Percentiles rank a stretch among this genome's conserved stretches.
These are phyloP conservation scores for Larimichthys polyactis DNA, from an alignment of 2,113 vertebrate genomes.

Conservation along the genomic window DNA sequence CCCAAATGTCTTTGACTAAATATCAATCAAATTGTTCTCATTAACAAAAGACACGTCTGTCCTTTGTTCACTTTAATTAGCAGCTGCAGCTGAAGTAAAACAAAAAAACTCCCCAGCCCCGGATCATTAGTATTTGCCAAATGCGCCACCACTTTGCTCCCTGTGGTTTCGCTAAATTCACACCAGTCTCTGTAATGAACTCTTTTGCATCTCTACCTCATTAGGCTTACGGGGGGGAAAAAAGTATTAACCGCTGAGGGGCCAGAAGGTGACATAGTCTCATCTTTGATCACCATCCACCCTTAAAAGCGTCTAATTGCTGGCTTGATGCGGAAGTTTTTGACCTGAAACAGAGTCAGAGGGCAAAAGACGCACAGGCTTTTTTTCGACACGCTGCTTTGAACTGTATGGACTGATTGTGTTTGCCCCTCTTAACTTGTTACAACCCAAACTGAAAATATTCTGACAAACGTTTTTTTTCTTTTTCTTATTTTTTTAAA, in stretches of 20 bases:
- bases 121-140: constrained; percentile 70
- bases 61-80: constrained; percentile 62
- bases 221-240: constrained; percentile 49
- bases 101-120: constrained; percentile 34
- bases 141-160: constrained; percentile 55
- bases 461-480: too few relatives aligned
- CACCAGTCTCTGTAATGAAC: constrained; percentile 69
- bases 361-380: neutral
- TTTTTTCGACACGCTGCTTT: too few relatives aligned
- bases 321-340: constrained; percentile 6
- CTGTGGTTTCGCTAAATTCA: constrained; percentile 74
- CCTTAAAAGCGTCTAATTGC: constrained; percentile 55
- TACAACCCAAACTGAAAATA: neutral
- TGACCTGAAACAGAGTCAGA: neutral
- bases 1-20: constrained; percentile 7
- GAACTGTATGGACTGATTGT: neutral
- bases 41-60: constrained; percentile 34
- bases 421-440: neutral
- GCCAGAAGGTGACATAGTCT: constrained; percentile 48
- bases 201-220: constrained; percentile 59
- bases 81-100: constrained; percentile 48
- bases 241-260: constrained; percentile 23
- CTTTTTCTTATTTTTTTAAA: too few relatives aligned
- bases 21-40: constrained; percentile 33
- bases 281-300: constrained; percentile 49